Evolutionary conservation across 2,797 vertebrate genomes (phyloP).

Genomic region (Sebastes hubbsi): DNA sequence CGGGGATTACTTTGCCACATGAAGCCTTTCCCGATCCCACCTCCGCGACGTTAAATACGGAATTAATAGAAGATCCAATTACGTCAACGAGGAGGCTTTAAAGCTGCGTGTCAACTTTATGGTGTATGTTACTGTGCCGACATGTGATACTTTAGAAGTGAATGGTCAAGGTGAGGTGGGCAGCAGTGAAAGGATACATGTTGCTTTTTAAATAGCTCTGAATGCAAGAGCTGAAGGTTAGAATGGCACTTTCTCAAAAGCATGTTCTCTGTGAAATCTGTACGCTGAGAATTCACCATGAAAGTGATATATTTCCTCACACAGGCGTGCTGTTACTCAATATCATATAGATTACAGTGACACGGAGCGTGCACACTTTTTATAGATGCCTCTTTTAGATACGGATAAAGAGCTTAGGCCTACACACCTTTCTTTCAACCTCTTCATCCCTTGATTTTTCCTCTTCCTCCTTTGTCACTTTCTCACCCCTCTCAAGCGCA

Average conservation of each 20-base stretch:
- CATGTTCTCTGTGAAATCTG: conserved; percentile 22
- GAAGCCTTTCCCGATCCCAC: neutral
- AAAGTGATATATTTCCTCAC: conserved; percentile 31
- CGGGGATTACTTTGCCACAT: conserved; percentile 34
- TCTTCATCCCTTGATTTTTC: conserved; percentile 48
- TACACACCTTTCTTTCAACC: conserved; percentile 67
- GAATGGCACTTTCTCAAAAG: conserved; percentile 5
- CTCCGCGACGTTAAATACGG: conserved; percentile 21
- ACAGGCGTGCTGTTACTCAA: neutral
- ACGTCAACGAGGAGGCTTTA: neutral
- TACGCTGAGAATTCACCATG: conserved; percentile 20
- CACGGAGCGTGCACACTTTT: conserved; percentile 24
- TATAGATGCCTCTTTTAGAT: conserved; percentile 58
- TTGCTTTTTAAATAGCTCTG: neutral
- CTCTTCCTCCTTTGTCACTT: conserved; percentile 30
- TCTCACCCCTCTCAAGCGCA: conserved; percentile 34
- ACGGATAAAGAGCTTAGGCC: conserved; percentile 67
- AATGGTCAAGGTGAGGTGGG: neutral
- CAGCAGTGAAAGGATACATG: neutral
- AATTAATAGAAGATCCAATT: conserved; percentile 26
- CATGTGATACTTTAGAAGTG: neutral
- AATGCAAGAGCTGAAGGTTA: neutral
- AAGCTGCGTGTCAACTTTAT: neutral
- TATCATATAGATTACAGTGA: conserved; percentile 35
- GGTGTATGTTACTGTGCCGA: neutral